Evolutionary conservation across 2,888 invertebrate genomes (phyloP).

Genomic region (Caenorhabditis angaria): DNA sequence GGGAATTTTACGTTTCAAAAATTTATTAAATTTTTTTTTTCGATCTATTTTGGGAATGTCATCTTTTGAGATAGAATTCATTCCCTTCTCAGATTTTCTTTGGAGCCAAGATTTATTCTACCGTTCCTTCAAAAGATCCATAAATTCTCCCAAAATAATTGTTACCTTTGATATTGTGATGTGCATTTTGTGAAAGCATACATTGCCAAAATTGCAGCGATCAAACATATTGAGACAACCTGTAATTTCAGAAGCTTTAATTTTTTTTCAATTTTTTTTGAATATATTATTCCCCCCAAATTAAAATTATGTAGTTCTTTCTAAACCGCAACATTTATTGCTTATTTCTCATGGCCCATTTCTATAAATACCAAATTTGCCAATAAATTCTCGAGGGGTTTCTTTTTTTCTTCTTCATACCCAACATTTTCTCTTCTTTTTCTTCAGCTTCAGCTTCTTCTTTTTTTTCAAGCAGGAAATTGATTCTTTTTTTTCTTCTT

Average conservation of each 20-base stretch:
- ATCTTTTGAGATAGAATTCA: too few species aligned
- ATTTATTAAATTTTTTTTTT: too few species aligned
- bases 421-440: constrained; percentile 9
- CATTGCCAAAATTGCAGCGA: constrained; percentile 70
- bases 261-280: neutral
- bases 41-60: too few species aligned
- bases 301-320: too few species aligned
- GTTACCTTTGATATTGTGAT: constrained; percentile 72
- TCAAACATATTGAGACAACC: constrained; percentile 74
- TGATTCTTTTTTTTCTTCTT: constrained; percentile 20
- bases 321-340: neutral
- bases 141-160: too few species aligned
- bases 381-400: neutral
- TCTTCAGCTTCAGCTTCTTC: constrained; percentile 5
- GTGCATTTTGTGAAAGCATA: constrained; percentile 74
- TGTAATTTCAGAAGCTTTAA: constrained; percentile 27
- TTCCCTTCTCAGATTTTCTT: too few species aligned
- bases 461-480: constrained; percentile 19
- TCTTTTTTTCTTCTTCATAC: constrained; percentile 1
- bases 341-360: neutral
- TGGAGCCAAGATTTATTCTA: too few species aligned
- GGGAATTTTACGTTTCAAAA: too few species aligned
- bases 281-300: neutral
- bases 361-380: neutral
- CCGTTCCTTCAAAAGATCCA: too few species aligned